phyloP scores from a whole-genome alignment of 1,140 invertebrate species.

The Drosophila pectinifera region DNA sequence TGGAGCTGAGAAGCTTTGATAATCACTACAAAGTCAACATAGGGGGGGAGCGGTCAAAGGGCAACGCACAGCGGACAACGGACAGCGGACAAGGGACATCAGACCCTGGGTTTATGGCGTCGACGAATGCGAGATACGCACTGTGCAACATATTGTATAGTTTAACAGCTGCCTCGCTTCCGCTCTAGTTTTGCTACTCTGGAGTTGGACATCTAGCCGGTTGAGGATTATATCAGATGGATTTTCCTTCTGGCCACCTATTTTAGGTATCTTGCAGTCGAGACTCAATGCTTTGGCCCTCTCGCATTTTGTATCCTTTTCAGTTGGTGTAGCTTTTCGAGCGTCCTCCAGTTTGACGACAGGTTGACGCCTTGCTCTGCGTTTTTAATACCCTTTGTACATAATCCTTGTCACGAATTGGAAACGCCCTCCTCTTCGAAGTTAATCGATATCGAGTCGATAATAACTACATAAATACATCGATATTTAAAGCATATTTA shows the following conservation, averaged over 20 bases:
- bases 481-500: background rate
- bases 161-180: constrained; percentile 6
- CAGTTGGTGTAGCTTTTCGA: constrained; percentile 14
- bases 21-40: constrained; percentile 63
- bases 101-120: constrained; percentile 42
- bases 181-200: background rate
- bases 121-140: constrained; percentile 41
- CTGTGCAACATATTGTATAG: constrained; percentile 47
- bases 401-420: background rate
- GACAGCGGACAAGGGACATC: background rate
- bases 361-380: constrained; percentile 32
- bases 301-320: constrained; percentile 12
- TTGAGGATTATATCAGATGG: too few species aligned
- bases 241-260: background rate
- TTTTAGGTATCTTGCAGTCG: background rate
- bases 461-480: too few species aligned
- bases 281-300: background rate
- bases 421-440: too few species aligned
- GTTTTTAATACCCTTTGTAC: background rate
- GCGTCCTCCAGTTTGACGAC: constrained; percentile 23
- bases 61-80: background rate
- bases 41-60: background rate
- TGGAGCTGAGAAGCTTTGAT: constrained; percentile 46
- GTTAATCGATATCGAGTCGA: background rate
- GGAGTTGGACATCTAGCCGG: too few species aligned